Evolutionary conservation across 2,797 vertebrate species (phyloP), one percentile per base, ranked within the genome.

Genomic region (Urocyon cinereoargenteus): DNA sequence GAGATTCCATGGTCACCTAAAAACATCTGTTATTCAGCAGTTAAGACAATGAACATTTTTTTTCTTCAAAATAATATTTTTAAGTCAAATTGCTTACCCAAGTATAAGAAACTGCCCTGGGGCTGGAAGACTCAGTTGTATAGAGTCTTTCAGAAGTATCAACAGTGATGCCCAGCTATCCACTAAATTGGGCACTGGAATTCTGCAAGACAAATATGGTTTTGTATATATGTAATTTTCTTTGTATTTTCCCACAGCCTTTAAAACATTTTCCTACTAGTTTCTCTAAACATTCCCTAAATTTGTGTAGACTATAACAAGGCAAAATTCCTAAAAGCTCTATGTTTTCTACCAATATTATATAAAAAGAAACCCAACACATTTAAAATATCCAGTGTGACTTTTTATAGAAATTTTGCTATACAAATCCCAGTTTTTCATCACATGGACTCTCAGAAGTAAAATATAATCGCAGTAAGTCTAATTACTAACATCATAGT

Each of bases 41-140:
- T 81, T n/a, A 94, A 18, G 15, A 96, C 22, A 82, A 36, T 64
- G 6, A 68, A 57, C 5, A 87, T 45, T 79, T 24, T 28, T 88
- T 88, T 97, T 83, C 96, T 87, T 93, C 45, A 55, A 79, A 86
- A 90, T 64, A 95, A 64, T 36, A 96, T 96, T 3, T 57, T 51
- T 40, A 97, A 70, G 21, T 70, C 57, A 55, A 96, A 90, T 0
- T 97, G 98, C 99, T 96, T 98, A 99, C 99, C 99, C 99, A 77
- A 99, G 99, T 96, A 99, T 99, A 26, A 99, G 99, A 98, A 99
- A 99, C 97, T 99, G 99, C 97, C 99, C 99, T 0, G 99, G 99
- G 72, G 99, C 99, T 91, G 99, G 99, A 73, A 99, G 99, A 94
- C 99, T 99, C 75, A 99, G 99, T 90, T 99, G 99, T 59, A 99